Conservation (phyloP, 2,888 invertebrate species). For the Lasioglossum morio region DNA sequence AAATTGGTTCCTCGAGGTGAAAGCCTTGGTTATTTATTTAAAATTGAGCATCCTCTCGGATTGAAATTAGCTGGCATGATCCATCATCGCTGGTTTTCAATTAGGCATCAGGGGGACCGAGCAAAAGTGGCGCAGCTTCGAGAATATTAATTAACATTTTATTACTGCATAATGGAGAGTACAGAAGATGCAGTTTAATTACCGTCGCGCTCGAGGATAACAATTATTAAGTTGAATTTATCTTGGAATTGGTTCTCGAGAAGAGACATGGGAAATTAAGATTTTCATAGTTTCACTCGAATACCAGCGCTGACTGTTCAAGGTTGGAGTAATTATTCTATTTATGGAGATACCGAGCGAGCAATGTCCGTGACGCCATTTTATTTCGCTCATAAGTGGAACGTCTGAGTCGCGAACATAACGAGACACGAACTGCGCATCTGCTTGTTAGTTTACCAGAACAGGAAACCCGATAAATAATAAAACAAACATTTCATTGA, state of each 20-base stretch:
- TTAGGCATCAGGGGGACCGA: neutral
- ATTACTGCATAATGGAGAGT: neutral
- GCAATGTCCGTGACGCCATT: slow-evolving; percentile 24
- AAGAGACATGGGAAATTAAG: neutral
- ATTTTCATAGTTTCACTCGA: slow-evolving; percentile 18
- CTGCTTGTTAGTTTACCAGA: neutral
- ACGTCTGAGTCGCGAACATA: neutral
- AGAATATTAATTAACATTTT: slow-evolving; percentile 1
- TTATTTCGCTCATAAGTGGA: slow-evolving; percentile 23
- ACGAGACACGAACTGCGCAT: neutral
- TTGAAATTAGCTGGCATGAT: neutral
- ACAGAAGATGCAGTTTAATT: neutral
- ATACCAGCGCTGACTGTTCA: neutral
- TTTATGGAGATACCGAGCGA: slow-evolving; percentile 6
- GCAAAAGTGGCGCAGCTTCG: neutral
- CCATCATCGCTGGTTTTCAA: neutral
- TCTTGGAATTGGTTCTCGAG: neutral
- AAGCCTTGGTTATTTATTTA: neutral
- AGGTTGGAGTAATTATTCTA: slow-evolving; percentile 33
- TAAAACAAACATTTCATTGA: neutral
- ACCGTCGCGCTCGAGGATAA: slow-evolving; percentile 4
- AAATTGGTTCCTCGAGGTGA: neutral
- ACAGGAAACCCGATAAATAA: neutral
- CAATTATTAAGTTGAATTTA: slow-evolving; percentile 14
- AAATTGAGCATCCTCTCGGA: neutral